A percentile compares a stretch with the other conserved stretches of the same genome.
Conservation (phyloP, 2,888 invertebrate species). For the Drosophila dives region DNA sequence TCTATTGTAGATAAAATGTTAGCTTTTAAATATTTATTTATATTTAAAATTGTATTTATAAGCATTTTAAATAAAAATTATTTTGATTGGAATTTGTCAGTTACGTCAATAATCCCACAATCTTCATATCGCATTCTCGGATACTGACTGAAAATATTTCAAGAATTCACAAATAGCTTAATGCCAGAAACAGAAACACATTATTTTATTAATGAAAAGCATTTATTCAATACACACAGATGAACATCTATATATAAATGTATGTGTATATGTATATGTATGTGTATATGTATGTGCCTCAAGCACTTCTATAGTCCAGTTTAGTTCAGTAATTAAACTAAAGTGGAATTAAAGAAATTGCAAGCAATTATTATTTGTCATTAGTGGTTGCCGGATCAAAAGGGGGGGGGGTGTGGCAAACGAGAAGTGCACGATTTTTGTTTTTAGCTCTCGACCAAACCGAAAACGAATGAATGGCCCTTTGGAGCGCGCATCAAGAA, state of each 20-base stretch:
- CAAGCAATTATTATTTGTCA: constrained; percentile 76
- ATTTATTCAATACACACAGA: neutral
- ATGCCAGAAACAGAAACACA: constrained; percentile 4
- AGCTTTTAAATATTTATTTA: neutral
- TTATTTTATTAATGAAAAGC: constrained; percentile 5
- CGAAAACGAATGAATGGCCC: constrained; percentile 47
- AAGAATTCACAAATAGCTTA: constrained; percentile 1
- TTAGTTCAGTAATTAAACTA: constrained; percentile 68
- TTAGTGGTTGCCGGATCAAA: constrained; percentile 43
- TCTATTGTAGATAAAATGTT: neutral
- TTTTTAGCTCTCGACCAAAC: constrained; percentile 24
- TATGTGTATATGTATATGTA: neutral
- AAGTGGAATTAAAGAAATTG: constrained; percentile 74
- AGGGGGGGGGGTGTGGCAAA: constrained; percentile 14
- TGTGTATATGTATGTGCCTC: neutral
- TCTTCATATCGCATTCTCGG: neutral
- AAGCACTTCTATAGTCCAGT: constrained; percentile 12
- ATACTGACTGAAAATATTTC: neutral
- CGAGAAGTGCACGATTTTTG: constrained; percentile 37
- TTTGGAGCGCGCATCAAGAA: constrained; percentile 58
- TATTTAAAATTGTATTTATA: neutral
- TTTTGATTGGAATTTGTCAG: neutral
- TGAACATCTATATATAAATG: neutral
- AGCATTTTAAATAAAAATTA: neutral
- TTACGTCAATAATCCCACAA: neutral